A percentile compares a stretch with the other conserved stretches of the same genome.
phyloP scores from a whole-genome alignment of 2,888 invertebrate genomes.

The Rhamphomyia laevipes region DNA sequence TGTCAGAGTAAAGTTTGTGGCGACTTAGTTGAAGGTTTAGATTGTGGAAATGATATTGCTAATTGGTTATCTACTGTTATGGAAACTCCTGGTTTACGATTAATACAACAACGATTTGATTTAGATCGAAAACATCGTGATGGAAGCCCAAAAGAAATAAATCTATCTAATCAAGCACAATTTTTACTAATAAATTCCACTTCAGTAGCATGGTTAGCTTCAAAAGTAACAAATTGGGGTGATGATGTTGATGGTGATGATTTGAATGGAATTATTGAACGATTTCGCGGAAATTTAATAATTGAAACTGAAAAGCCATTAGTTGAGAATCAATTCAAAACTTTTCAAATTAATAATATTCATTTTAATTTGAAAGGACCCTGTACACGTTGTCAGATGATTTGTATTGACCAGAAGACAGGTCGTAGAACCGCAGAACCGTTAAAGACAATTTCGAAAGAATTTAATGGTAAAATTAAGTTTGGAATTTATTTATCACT shows the following conservation, averaged over 20 bases:
- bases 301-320: constrained; percentile 61
- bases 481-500: constrained; percentile 68
- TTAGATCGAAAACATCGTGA: constrained; percentile 27
- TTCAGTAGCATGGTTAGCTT: constrained; percentile 60
- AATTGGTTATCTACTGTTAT: constrained; percentile 71
- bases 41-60: constrained; percentile 73
- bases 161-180: constrained; percentile 74
- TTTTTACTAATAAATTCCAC: constrained; percentile 68
- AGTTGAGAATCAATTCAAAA: constrained; percentile 61
- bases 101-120: constrained; percentile 48
- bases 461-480: constrained; percentile 60
- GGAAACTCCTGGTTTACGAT: constrained; percentile 51
- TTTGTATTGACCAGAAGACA: constrained; percentile 82
- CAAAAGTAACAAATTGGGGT: constrained; percentile 39
- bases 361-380: constrained; percentile 56
- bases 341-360: constrained; percentile 49
- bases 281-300: constrained; percentile 88
- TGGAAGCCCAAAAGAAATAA: constrained; percentile 36
- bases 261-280: constrained; percentile 49
- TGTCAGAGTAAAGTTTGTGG: constrained; percentile 80
- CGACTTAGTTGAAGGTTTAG: constrained; percentile 63
- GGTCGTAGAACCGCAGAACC: constrained; percentile 71
- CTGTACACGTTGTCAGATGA: constrained; percentile 90
- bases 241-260: constrained; percentile 39
- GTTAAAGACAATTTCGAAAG: constrained; percentile 58